These are phyloP conservation scores for Cepaea hortensis DNA, from an alignment of 2,888 invertebrate species.

Conservation along the genomic window DNA sequence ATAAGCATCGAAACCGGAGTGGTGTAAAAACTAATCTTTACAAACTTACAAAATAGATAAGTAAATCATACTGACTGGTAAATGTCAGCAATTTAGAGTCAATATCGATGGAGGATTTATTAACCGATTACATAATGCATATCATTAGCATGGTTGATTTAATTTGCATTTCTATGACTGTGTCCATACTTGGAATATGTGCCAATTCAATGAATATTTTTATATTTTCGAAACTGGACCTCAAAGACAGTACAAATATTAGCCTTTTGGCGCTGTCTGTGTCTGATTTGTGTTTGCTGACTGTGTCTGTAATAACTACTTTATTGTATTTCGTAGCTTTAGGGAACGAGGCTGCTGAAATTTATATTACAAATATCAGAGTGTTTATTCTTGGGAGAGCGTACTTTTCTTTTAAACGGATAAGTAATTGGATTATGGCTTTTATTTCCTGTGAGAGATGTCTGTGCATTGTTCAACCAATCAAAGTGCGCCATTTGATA, in stretches of 20 bases:
- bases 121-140: background rate
- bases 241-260: background rate
- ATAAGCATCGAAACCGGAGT: no score
- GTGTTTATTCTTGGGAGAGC: background rate
- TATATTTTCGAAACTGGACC: slow-evolving; percentile 2
- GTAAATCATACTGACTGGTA: background rate
- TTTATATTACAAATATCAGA: background rate
- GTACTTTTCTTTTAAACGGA: slow-evolving; percentile 6
- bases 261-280: slow-evolving; percentile 6
- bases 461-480: background rate
- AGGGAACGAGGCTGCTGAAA: background rate
- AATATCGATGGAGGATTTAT: background rate
- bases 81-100: background rate
- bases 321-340: background rate
- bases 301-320: background rate
- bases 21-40: no score
- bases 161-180: background rate
- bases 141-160: background rate
- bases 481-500: background rate
- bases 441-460: slow-evolving; percentile 6
- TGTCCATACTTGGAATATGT: background rate
- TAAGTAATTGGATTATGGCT: slow-evolving; percentile 5
- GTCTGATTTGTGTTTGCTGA: background rate
- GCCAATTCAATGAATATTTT: slow-evolving; percentile 10
- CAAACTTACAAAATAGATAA: no score